Conservation (phyloP, 2,888 invertebrate species). For the Scaptodrosophila latifasciaeformis region DNA sequence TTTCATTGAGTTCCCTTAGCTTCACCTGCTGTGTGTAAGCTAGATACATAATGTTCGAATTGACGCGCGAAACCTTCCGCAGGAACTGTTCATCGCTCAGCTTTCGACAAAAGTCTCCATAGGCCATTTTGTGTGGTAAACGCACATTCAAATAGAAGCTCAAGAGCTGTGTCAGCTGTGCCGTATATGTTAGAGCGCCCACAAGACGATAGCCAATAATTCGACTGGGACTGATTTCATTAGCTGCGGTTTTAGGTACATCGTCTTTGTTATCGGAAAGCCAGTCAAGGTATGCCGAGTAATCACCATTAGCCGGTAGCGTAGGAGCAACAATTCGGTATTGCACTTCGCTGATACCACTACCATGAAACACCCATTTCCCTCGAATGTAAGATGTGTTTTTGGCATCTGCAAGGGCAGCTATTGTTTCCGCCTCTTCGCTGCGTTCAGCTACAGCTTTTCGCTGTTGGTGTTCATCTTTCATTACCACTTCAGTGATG, state of each 20-base stretch:
- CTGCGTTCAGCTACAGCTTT: conserved; percentile 38
- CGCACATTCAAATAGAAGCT: conserved; percentile 89
- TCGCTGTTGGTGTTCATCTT: conserved; percentile 65
- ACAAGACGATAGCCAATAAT: conserved; percentile 84
- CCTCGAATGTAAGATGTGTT: conserved; percentile 87
- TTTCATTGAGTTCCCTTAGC: conserved; percentile 79
- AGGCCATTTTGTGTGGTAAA: conserved; percentile 84
- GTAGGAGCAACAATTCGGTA: conserved; percentile 89
- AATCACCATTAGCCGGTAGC: conserved; percentile 89
- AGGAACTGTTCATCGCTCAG: conserved; percentile 82
- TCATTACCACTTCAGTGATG: conserved; percentile 75
- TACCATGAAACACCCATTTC: conserved; percentile 81
- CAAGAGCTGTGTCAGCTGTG: conserved; percentile 88
- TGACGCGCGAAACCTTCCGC: conserved; percentile 84
- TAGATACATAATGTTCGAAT: conserved; percentile 86
- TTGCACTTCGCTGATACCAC: conserved; percentile 81
- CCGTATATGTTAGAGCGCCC: conserved; percentile 89
- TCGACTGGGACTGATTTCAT: conserved; percentile 78
- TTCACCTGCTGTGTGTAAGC: conserved; percentile 86
- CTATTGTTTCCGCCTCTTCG: conserved; percentile 75
- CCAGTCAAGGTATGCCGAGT: conserved; percentile 86
- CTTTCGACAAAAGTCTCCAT: conserved; percentile 82
- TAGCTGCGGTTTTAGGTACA: conserved; percentile 73
- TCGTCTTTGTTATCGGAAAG: conserved; percentile 78
- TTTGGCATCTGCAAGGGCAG: conserved; percentile 82